Evolutionary conservation across 2,888 invertebrate species (phyloP).

Genomic region (Himalopsyche tibetana): DNA sequence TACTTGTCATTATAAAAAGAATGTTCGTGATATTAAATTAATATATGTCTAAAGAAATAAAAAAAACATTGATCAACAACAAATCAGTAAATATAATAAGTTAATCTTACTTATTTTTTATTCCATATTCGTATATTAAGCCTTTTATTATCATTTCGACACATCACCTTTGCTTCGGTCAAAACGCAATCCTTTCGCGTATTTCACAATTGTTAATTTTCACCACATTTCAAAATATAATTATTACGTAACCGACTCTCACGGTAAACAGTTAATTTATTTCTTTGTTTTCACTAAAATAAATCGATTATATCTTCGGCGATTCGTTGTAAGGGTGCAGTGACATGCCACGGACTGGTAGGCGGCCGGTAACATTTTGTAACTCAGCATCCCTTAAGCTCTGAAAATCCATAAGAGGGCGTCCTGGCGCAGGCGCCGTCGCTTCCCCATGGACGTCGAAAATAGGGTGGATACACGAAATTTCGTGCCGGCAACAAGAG

Average conservation of each 20-base stretch:
- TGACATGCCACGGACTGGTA: constrained; percentile 41
- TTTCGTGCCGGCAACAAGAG: not conserved
- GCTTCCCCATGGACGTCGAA: constrained; percentile 40
- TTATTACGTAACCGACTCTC: not conserved
- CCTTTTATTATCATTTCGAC: too few relatives aligned
- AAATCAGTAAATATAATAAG: too few relatives aligned
- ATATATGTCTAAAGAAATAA: too few relatives aligned
- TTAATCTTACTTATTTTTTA: too few relatives aligned
- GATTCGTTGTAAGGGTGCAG: constrained; percentile 29
- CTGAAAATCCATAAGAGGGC: constrained; percentile 65
- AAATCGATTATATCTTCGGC: not conserved
- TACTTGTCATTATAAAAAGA: too few relatives aligned
- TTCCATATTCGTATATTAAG: too few relatives aligned
- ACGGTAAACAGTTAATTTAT: not conserved
- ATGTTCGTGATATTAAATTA: too few relatives aligned
- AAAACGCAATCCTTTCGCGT: too few relatives aligned
- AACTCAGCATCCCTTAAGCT: constrained; percentile 59
- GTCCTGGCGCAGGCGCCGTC: constrained; percentile 53
- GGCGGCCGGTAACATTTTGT: constrained; percentile 12
- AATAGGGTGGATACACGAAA: constrained; percentile 43
- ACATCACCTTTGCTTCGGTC: too few relatives aligned
- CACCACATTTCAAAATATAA: not conserved
- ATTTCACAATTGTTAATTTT: too few relatives aligned
- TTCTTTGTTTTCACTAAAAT: constrained; percentile 29
- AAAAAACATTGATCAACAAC: too few relatives aligned